Evolutionary conservation across 2,797 vertebrate species (phyloP).

Genomic region (Falco peregrinus): DNA sequence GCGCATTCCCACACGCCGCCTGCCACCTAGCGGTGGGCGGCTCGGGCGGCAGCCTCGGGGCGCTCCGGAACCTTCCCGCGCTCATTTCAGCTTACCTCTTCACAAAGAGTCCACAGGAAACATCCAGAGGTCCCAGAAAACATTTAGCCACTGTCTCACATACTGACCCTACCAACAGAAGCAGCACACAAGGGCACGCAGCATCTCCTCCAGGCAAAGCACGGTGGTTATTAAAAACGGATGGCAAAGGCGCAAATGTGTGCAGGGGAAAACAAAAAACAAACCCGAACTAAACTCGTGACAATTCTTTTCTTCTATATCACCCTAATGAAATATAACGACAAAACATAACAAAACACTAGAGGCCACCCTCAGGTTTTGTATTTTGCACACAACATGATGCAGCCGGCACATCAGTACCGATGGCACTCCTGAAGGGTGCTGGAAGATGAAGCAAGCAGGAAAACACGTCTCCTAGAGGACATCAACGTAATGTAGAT

Average conservation of each 20-base stretch:
- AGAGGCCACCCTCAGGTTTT: neutral
- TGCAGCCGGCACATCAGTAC: neutral
- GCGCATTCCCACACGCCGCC: slow-evolving; percentile 25
- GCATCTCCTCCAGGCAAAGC: neutral
- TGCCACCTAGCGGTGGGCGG: slow-evolving; percentile 71
- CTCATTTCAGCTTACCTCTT: neutral
- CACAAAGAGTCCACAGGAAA: accelerated
- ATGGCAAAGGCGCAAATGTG: neutral
- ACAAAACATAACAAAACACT: neutral
- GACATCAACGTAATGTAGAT: accelerated
- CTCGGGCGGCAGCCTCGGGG: neutral
- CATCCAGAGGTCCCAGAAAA: accelerated
- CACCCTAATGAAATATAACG: neutral
- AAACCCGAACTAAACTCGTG: accelerated
- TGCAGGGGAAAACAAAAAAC: accelerated
- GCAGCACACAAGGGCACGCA: neutral
- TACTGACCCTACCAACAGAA: neutral
- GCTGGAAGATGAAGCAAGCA: accelerated
- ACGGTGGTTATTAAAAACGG: accelerated
- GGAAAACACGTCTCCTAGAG: neutral
- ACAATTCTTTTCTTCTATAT: neutral
- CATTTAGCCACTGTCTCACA: accelerated
- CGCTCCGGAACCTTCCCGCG: neutral
- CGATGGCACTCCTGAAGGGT: accelerated
- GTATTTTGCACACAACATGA: accelerated